Conservation (phyloP, 53 echinoderm and acorn worm genomes). For the Arbacia lixula region DNA sequence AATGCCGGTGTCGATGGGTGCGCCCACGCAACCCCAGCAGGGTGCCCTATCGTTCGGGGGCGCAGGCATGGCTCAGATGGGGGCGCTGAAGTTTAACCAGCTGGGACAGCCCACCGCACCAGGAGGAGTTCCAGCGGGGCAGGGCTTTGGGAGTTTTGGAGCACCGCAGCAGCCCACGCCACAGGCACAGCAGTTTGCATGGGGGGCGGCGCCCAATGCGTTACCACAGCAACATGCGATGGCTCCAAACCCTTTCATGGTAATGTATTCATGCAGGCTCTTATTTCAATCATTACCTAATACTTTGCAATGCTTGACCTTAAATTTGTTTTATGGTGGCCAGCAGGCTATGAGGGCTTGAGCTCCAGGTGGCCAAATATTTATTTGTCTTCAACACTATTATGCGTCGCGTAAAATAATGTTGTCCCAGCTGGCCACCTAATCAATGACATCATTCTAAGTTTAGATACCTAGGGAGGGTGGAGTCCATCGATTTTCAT, state of each 20-base stretch:
- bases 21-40: slow-evolving; percentile 35
- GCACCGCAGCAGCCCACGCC: slow-evolving; percentile 35
- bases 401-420: too few relatives aligned
- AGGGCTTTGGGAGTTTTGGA: slow-evolving; percentile 34
- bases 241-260: slow-evolving; percentile 63
- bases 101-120: slow-evolving; percentile 29
- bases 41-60: slow-evolving; percentile 16
- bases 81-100: slow-evolving; percentile 39
- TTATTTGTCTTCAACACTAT: too few relatives aligned
- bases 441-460: too few relatives aligned
- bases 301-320: too few relatives aligned
- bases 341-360: too few relatives aligned
- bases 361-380: too few relatives aligned
- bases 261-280: too few relatives aligned
- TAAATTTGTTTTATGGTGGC: too few relatives aligned
- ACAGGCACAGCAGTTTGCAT: slow-evolving; percentile 38
- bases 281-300: too few relatives aligned
- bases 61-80: slow-evolving; percentile 47
- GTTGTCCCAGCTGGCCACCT: too few relatives aligned
- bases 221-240: slow-evolving; percentile 64
- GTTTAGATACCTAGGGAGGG: too few relatives aligned
- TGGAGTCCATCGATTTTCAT: too few relatives aligned
- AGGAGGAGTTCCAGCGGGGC: neutral
- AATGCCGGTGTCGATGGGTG: neutral
- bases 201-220: slow-evolving; percentile 31